Conservation (phyloP, 2,888 invertebrate species). For the Drosophila sordidula region DNA sequence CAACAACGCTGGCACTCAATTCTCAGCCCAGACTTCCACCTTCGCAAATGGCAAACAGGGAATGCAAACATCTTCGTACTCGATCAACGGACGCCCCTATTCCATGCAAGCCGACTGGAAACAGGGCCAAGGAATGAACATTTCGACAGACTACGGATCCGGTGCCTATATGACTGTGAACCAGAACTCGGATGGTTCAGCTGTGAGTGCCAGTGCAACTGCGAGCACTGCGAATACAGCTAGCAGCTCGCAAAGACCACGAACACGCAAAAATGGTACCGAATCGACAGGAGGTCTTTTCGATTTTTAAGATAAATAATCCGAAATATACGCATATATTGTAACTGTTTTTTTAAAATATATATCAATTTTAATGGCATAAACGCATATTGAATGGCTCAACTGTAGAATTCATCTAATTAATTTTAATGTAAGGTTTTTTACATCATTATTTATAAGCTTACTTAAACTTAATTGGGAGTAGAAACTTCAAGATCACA, state of each 20-base stretch:
- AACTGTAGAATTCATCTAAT: too few relatives aligned
- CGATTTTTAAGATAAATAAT: neutral
- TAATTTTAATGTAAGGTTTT: neutral
- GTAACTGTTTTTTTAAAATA: neutral
- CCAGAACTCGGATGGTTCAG: neutral
- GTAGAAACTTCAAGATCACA: too few relatives aligned
- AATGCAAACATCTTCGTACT: slow-evolving; percentile 27
- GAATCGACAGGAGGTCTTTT: neutral
- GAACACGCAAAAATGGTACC: slow-evolving; percentile 9
- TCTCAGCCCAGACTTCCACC: slow-evolving; percentile 26
- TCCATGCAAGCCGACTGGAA: slow-evolving; percentile 16
- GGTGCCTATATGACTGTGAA: neutral
- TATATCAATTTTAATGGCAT: neutral
- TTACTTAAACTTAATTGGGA: too few relatives aligned
- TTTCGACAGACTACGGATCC: slow-evolving; percentile 11
- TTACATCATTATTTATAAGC: too few relatives aligned
- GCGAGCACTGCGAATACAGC: slow-evolving; percentile 5
- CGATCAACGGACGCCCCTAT: slow-evolving; percentile 32
- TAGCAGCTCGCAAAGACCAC: slow-evolving; percentile 2
- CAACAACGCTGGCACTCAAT: slow-evolving; percentile 17
- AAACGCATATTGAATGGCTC: neutral
- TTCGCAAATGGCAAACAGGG: slow-evolving; percentile 24
- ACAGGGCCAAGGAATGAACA: slow-evolving; percentile 27
- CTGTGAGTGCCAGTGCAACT: slow-evolving; percentile 8
- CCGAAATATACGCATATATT: neutral